phyloP scores from a whole-genome alignment of 2,113 vertebrate genomes.

The Edolisoma coerulescens region DNA sequence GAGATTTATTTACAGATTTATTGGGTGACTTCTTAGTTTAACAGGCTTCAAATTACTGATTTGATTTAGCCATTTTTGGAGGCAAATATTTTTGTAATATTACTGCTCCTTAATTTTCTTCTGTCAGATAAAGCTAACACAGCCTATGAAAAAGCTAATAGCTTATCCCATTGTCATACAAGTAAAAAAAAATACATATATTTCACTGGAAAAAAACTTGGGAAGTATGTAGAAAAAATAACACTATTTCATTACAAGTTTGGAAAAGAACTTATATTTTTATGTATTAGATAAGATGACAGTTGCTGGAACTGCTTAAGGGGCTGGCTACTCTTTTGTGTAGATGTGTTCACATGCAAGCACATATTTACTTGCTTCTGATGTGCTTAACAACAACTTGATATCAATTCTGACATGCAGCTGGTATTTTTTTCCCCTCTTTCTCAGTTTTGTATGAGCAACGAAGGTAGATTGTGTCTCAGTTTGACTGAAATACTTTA shows the following conservation, averaged over 20 bases:
- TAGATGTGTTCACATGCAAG: not conserved
- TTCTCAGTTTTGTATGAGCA: not conserved
- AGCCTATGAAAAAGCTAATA: not conserved
- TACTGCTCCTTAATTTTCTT: not conserved
- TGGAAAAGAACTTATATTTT: not conserved
- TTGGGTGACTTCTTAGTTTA: not conserved
- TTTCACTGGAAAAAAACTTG: rapidly evolving
- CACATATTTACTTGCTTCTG: not conserved
- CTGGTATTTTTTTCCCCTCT: not conserved
- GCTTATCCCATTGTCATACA: not conserved
- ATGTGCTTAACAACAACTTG: not conserved
- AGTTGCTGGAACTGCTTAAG: not conserved
- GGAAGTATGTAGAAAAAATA: not conserved
- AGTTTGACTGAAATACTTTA: not conserved
- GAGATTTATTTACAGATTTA: not conserved
- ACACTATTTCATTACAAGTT: not conserved
- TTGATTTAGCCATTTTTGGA: not conserved
- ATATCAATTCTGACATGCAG: not conserved
- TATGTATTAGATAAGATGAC: not conserved
- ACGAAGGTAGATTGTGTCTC: not conserved
- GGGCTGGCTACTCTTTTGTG: not conserved
- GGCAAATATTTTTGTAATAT: not conserved
- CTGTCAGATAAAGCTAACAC: not conserved
- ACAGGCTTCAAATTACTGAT: not conserved
- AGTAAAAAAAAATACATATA: not conserved